phyloP scores from a whole-genome alignment of 2,888 invertebrate species.

The Arrhopalites spinosus region DNA sequence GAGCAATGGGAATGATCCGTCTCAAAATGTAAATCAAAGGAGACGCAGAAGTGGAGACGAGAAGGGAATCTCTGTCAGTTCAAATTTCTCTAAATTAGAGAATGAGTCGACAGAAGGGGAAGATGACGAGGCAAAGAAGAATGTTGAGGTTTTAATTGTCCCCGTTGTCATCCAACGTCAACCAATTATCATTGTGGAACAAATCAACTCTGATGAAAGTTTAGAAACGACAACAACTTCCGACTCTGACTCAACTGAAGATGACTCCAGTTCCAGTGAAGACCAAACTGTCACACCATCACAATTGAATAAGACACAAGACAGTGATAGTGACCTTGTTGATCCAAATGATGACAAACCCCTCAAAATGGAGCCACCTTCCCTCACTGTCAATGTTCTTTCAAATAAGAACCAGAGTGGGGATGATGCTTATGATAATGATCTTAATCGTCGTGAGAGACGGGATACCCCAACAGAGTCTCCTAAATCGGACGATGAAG shows the following conservation, averaged over 20 bases:
- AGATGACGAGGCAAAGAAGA: too few relatives aligned
- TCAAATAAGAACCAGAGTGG: background rate
- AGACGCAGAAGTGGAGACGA: too few relatives aligned
- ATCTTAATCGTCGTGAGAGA: too few relatives aligned
- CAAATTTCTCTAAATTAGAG: too few relatives aligned
- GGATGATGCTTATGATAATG: background rate
- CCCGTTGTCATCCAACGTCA: conserved; percentile 7
- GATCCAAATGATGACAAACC: background rate
- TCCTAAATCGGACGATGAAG: background rate
- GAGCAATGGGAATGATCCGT: too few relatives aligned
- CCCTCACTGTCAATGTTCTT: background rate
- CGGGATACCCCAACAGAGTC: too few relatives aligned
- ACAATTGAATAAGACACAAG: background rate
- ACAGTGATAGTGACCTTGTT: background rate
- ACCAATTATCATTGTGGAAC: conserved; percentile 14
- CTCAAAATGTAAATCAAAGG: too few relatives aligned
- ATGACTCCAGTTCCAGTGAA: background rate
- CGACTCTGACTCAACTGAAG: background rate
- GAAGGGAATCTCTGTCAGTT: too few relatives aligned
- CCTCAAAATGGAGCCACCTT: background rate
- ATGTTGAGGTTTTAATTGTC: conserved; percentile 10
- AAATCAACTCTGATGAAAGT: background rate
- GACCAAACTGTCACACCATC: background rate
- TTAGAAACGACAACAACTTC: background rate
- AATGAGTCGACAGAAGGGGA: too few relatives aligned